Base-by-base conservation (phyloP, 2,888 invertebrate genomes). In the Uloborus plumipes region DNA sequence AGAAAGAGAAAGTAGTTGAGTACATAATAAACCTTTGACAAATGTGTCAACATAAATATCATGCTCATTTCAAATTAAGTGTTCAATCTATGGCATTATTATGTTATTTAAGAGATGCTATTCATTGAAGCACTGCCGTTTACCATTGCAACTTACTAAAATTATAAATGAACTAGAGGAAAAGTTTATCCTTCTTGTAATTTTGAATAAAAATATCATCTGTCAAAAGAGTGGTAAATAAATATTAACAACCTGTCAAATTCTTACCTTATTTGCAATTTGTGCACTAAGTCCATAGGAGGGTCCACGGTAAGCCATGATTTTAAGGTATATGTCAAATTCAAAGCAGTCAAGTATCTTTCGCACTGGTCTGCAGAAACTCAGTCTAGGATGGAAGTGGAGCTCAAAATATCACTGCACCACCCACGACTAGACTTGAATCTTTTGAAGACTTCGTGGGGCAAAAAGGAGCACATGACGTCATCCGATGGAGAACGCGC, bases 251-350 rank as follows among this genome's bases (percentile, higher is more conserved):
- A 11, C 39, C 11, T 39, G 39, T 11, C 39, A 39, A 39, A 39
- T 39, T 11, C 73, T 64, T 76, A 86, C 86, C 84, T 86, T 86
- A 80, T 85, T 85, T 47, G 86, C 86, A 58, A 86, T 86, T 76
- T 86, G 86, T 47, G 86, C 86, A 55, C 85, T 85, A 22, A 86
- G 84, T 39, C 86, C 86, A 58, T 86, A 86, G 26, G 84, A 70
- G 51, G 85, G 84, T 73, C 86, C 86, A 53, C 86, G 84, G 71
- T 84, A 84, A 67, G 86, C 85, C 86, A 86, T 86, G 22, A 14
- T 20, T 51, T 18, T 49, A 49, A 15, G 26, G 18, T 39, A 26
- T 50, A 2, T 31, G 59, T 61, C 39, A 53, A 53, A 67, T 73
- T 61, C 50, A 71, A 71, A 59, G 22, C 39, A 22, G 51, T 18